These are phyloP conservation scores for Lasioglossum villosulum DNA, from an alignment of 2,888 invertebrate species.

Conservation along the genomic window DNA sequence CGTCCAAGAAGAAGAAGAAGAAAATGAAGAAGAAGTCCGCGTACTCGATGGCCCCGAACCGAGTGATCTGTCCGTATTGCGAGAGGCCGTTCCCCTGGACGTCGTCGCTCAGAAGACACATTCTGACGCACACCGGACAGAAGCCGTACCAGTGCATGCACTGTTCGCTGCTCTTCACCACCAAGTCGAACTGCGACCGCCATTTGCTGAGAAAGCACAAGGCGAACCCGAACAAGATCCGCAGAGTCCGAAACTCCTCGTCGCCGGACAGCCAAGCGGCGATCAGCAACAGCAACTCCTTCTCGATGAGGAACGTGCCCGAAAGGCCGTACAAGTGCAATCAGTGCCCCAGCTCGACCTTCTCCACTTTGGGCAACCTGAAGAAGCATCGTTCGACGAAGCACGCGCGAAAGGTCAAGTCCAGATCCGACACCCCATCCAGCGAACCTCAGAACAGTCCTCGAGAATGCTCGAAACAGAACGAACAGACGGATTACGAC, in stretches of 20 bases:
- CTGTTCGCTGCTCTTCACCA: constrained; percentile 97
- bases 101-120: constrained; percentile 96
- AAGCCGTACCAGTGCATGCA: constrained; percentile 98
- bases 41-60: constrained; percentile 97
- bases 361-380: constrained; percentile 91
- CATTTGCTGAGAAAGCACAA: constrained; percentile 96
- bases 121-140: constrained; percentile 97
- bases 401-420: constrained; percentile 86
- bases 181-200: constrained; percentile 98
- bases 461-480: constrained; percentile 73
- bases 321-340: constrained; percentile 93
- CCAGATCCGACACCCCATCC: constrained; percentile 81
- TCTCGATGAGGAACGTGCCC: constrained; percentile 88
- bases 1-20: constrained; percentile 75
- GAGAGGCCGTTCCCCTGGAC: constrained; percentile 98
- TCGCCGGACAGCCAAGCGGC: constrained; percentile 81
- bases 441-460: constrained; percentile 77
- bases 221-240: constrained; percentile 83
- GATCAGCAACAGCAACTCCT: constrained; percentile 84
- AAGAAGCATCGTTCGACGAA: constrained; percentile 92
- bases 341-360: constrained; percentile 93
- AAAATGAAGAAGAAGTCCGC: constrained; percentile 92
- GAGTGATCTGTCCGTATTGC: constrained; percentile 97
- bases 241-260: constrained; percentile 78
- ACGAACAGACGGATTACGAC: constrained; percentile 82